A percentile compares a stretch with the other conserved stretches of the same genome.
Conservation (phyloP, 2,113 vertebrate species). For the Tamias sibiricus region DNA sequence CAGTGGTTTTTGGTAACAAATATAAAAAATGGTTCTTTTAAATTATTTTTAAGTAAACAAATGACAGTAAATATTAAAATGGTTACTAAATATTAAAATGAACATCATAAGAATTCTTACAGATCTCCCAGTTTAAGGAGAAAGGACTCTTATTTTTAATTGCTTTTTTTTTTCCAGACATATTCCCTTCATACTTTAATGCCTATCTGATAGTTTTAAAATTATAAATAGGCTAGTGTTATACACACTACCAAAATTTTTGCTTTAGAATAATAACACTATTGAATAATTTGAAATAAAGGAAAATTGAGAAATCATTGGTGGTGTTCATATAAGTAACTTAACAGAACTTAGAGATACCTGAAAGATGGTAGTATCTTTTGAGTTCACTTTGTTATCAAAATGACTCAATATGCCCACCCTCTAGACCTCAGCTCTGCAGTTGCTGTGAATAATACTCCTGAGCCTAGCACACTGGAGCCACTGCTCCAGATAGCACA, state of each 20-base stretch:
- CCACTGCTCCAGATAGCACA: not conserved
- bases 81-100: too few relatives aligned
- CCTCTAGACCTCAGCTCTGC: not conserved
- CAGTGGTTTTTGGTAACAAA: not conserved
- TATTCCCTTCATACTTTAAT: not conserved
- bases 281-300: not conserved
- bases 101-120: not conserved
- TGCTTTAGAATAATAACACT: not conserved
- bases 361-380: not conserved
- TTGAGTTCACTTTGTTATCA: not conserved
- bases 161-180: not conserved
- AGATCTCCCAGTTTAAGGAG: not conserved
- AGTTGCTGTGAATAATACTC: too few relatives aligned
- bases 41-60: not conserved
- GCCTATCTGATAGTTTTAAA: not conserved
- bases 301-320: not conserved
- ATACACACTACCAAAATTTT: not conserved
- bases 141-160: not conserved
- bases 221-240: not conserved
- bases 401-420: not conserved
- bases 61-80: too few relatives aligned
- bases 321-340: not conserved
- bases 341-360: not conserved
- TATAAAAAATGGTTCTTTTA: not conserved
- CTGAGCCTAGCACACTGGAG: not conserved